Evolutionary conservation across 2,888 invertebrate genomes (phyloP).

Genomic region (Mellilla xanthometata): DNA sequence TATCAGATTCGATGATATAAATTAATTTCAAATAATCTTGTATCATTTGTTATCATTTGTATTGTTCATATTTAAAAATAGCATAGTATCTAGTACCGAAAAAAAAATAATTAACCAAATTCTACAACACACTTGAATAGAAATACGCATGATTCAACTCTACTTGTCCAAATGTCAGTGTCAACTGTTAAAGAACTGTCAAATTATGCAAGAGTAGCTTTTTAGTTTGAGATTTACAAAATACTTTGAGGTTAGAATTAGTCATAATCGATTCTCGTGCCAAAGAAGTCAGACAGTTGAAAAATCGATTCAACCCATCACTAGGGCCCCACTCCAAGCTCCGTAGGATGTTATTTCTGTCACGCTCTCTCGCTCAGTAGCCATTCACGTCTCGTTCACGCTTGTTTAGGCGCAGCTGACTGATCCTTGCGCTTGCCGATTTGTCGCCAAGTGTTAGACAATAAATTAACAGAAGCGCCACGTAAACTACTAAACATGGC

Average conservation of each 20-base stretch:
- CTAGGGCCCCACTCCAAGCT: constrained; percentile 9
- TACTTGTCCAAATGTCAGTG: too few relatives aligned
- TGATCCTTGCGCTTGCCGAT: constrained; percentile 28
- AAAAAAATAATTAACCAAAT: too few relatives aligned
- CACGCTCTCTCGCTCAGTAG: constrained; percentile 23
- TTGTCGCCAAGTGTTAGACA: constrained; percentile 29
- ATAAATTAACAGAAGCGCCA: constrained; percentile 22
- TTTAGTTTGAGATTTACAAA: not conserved
- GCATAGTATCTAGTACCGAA: too few relatives aligned
- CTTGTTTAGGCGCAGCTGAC: constrained; percentile 28
- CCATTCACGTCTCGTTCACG: constrained; percentile 25
- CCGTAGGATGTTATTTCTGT: constrained; percentile 20
- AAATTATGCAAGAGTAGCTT: too few relatives aligned
- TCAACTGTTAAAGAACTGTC: too few relatives aligned
- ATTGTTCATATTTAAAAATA: too few relatives aligned
- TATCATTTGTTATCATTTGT: too few relatives aligned
- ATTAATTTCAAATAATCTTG: too few relatives aligned
- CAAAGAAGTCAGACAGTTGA: not conserved
- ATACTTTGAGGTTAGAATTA: not conserved
- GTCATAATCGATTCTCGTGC: not conserved
- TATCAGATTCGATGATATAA: too few relatives aligned
- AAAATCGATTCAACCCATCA: constrained; percentile 11
- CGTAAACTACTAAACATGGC: constrained; percentile 49
- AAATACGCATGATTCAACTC: too few relatives aligned
- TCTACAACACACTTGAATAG: too few relatives aligned